Base-by-base conservation (phyloP, 1,140 invertebrate species). In the Marisa cornuarietis region DNA sequence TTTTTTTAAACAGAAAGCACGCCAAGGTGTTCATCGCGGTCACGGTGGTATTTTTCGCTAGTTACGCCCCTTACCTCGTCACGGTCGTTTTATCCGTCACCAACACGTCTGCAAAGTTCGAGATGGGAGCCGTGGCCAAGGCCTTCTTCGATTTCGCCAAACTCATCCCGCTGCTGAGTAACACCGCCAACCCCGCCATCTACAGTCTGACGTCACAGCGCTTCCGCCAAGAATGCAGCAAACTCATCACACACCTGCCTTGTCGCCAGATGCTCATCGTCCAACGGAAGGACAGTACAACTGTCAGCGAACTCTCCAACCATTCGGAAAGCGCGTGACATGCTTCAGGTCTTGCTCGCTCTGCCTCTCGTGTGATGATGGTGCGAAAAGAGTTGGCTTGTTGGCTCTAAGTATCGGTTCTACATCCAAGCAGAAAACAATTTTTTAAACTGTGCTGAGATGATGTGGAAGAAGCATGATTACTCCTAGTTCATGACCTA, bases 31-130 rank as follows among this genome's bases (percentile, higher is more conserved):
- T 82, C 66, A 80, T 83, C 52, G 62, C 72, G n/a, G 71, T 83
- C 5, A 83, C 82, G n/a, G 79, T 80, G 26, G 82, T 77, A 11
- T 83, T 83, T 54, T 80, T 83, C 72, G 66, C 51, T 1, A 83
- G 79, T 63, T 83, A 83, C 71, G 26, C 71, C 49, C 82, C 82
- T 24, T 80, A 79, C 69, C 80, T 83, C 72, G 49, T 78, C 65
- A 72, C 76, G 10, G 14, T 82, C 14, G 49, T 79, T 0, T 11
- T 79, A 1, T 77, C 73, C n/a, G 72, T 72, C 65, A 24, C 58
- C 20, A 68, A 65, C 20, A 22, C 66, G 11, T 31, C 62, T 5
- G 54, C 77, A 49, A 68, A 66, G 61, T 54, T 61, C 24, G 26
- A 24, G 1, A 76, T 82, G 78, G 71, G 63, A 11, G 74, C 81